These are phyloP conservation scores for Drosophila subpulchrella DNA, from an alignment of 1,140 invertebrate genomes.

Conservation along the genomic window DNA sequence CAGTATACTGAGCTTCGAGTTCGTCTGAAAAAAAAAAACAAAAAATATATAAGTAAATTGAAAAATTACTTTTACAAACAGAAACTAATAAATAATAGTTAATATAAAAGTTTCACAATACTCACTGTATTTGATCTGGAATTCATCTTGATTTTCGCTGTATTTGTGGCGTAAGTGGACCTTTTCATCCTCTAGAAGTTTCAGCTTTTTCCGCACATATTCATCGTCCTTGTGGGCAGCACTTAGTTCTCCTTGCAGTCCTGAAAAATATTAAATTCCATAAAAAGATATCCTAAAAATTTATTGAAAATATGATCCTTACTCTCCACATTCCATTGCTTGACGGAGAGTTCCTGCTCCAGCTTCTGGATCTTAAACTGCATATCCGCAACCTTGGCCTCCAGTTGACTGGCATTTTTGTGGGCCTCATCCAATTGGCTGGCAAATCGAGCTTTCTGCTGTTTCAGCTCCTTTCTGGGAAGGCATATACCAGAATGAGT, in stretches of 20 bases:
- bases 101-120: no score
- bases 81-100: no score
- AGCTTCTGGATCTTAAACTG: conserved; percentile 86
- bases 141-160: conserved; percentile 85
- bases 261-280: conserved; percentile 59
- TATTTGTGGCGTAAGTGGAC: conserved; percentile 85
- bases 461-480: conserved; percentile 85
- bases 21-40: conserved; percentile 60
- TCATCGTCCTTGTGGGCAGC: conserved; percentile 87
- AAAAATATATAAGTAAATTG: background rate
- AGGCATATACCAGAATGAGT: conserved; percentile 19
- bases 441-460: conserved; percentile 86
- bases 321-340: conserved; percentile 87
- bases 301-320: conserved; percentile 56
- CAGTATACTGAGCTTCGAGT: conserved; percentile 85
- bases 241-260: conserved; percentile 86
- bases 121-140: conserved; percentile 85
- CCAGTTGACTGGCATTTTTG: conserved; percentile 84
- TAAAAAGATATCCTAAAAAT: background rate
- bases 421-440: conserved; percentile 86
- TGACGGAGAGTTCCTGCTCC: conserved; percentile 85
- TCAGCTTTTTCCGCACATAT: conserved; percentile 85
- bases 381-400: conserved; percentile 85
- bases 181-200: conserved; percentile 86
- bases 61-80: background rate